Evolutionary conservation across 2,888 invertebrate species (phyloP).

Genomic region (Palloptera scutellata): DNA sequence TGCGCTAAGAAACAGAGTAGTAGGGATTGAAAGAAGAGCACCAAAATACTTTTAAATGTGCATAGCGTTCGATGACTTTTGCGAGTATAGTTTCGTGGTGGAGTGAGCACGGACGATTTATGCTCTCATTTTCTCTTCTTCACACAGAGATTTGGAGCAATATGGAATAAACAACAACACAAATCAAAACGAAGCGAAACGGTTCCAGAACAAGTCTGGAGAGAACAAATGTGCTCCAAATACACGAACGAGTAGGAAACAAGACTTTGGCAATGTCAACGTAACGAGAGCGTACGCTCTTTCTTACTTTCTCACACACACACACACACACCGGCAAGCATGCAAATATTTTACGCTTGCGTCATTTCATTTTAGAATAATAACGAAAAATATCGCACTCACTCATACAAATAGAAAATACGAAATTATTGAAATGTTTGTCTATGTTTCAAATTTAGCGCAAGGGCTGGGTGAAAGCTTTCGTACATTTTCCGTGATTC

Average conservation of each 20-base stretch:
- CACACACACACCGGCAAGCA: neutral
- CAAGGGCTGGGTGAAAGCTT: conserved; percentile 50
- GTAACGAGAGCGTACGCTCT: too few species aligned
- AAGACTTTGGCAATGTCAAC: too few species aligned
- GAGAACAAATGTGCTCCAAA: too few species aligned
- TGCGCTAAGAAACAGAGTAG: neutral
- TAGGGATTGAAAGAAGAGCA: neutral
- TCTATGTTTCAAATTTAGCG: conserved; percentile 32
- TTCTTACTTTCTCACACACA: neutral
- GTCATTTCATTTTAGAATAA: neutral
- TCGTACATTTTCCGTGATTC: conserved; percentile 2
- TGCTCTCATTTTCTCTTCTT: neutral
- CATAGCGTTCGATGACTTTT: neutral
- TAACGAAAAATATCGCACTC: neutral
- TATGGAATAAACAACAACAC: too few species aligned
- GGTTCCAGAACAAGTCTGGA: too few species aligned
- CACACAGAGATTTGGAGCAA: too few species aligned
- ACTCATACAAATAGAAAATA: neutral
- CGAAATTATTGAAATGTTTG: too few species aligned
- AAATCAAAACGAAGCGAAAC: too few species aligned
- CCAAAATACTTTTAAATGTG: too few species aligned
- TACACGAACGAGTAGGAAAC: too few species aligned
- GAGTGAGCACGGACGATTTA: neutral
- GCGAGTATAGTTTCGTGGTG: neutral
- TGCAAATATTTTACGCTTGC: neutral